Conservation (phyloP, 2,888 invertebrate genomes). For the Ariolimax columbianus region DNA sequence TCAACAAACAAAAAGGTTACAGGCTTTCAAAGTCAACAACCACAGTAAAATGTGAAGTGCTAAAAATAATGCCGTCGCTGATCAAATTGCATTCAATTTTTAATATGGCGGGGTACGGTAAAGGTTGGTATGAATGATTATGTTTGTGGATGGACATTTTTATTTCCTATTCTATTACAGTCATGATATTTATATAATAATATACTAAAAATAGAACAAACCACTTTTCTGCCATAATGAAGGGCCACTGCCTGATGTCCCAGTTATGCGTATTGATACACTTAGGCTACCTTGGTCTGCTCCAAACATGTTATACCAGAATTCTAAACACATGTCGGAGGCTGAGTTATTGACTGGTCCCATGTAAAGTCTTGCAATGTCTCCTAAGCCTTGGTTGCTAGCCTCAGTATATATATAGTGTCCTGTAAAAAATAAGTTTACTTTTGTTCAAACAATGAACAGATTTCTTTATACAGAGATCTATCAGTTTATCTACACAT, state of each 20-base stretch:
- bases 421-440: conserved; percentile 54
- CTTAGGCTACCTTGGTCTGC: conserved; percentile 61
- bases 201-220: conserved; percentile 21
- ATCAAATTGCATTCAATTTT: too few species aligned
- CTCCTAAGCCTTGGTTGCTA: conserved; percentile 68
- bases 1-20: too few species aligned
- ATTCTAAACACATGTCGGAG: conserved; percentile 80
- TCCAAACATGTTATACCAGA: conserved; percentile 77
- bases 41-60: too few species aligned
- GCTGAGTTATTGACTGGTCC: conserved; percentile 64
- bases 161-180: neutral
- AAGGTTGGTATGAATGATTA: neutral
- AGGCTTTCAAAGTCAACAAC: too few species aligned
- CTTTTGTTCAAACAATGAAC: neutral
- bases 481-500: too few species aligned
- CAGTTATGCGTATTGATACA: conserved; percentile 45
- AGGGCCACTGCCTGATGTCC: neutral
- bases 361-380: conserved; percentile 64
- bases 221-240: conserved; percentile 2
- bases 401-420: conserved; percentile 74
- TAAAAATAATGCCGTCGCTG: too few species aligned
- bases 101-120: too few species aligned
- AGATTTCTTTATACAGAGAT: too few species aligned
- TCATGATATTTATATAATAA: neutral
- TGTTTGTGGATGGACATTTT: neutral